Base-by-base conservation (phyloP, 2,113 vertebrate species). In the Piprites chloris region DNA sequence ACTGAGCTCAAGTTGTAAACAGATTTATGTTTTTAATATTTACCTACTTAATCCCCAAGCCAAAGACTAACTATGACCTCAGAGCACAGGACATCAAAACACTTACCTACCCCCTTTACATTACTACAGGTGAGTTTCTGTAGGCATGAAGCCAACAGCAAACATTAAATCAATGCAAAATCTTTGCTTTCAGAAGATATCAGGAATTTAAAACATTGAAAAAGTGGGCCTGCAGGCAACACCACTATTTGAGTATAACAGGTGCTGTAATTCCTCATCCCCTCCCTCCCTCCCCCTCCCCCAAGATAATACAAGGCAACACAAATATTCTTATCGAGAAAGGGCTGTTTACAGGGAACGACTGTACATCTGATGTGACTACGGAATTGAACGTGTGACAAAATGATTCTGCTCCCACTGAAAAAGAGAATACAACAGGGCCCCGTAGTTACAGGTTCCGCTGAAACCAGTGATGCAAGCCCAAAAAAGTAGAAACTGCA, bases 321-420 rank as follows among this genome's bases (percentile, higher is more conserved):
- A 94, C 96, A 96, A 88, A 79, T 66, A 89, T 55, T 95, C 85
- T 94, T 3, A 3, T 83, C 37, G 63, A 82, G 52, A 89, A 91
- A 52, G 89, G 84, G 72, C 85, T 37, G 65, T 94, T 85, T 80
- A 95, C 84, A 91, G 95, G 88, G 87, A 97, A 95, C 12, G 28
- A 90, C 95, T 73, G 65, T 83, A 90, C 82, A 89, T 61, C n/a
- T 44, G 49, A 83, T 74, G 58, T 22, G 66, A 85, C 68, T 71
- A 90, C 44, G 94, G 74, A 94, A 96, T 35, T 52, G 4, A 49
- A 93, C 18, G 41, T 24, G 47, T 85, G 39, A 96, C 90, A 91
- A 92, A 90, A 87, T 22, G 19, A n/a, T 85, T 82, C 79, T 90
- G 87, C 93, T 97, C 79, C 83, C 95, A 91, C 95, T 94, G 87